Percentiles rank a stretch among this genome's conserved stretches.
Conservation (phyloP, 2,888 invertebrate genomes). For the Temnothorax rugatulus region DNA sequence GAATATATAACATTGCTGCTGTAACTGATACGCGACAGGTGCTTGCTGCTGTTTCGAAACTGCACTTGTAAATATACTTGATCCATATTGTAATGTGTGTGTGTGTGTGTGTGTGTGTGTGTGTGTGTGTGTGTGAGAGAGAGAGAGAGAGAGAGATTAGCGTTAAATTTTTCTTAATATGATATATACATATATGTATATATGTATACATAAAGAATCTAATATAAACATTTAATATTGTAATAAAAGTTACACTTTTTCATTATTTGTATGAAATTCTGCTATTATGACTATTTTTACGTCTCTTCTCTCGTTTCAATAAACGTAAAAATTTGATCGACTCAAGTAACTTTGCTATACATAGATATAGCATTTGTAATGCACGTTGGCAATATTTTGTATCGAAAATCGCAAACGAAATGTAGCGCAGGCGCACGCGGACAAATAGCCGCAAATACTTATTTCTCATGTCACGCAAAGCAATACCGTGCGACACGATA, state of each 20-base stretch:
- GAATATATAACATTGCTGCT: neutral
- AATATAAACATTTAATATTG: neutral
- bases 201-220: neutral
- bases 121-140: neutral
- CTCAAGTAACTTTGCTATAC: neutral
- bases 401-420: conserved; percentile 53
- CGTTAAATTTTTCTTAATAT: neutral
- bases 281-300: neutral
- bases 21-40: conserved; percentile 40
- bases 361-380: neutral
- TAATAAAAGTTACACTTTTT: neutral
- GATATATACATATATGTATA: neutral
- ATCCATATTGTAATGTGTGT: conserved; percentile 5
- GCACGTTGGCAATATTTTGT: conserved; percentile 14
- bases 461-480: conserved; percentile 71
- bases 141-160: neutral
- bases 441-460: conserved; percentile 66
- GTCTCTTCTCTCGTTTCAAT: neutral
- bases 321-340: neutral
- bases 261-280: neutral
- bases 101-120: neutral
- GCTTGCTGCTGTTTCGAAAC: conserved; percentile 19
- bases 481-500: conserved; percentile 63
- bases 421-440: conserved; percentile 51
- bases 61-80: conserved; percentile 29